phyloP scores from a whole-genome alignment of 2,113 vertebrate species.

The Nyctereutes procyonoides region DNA sequence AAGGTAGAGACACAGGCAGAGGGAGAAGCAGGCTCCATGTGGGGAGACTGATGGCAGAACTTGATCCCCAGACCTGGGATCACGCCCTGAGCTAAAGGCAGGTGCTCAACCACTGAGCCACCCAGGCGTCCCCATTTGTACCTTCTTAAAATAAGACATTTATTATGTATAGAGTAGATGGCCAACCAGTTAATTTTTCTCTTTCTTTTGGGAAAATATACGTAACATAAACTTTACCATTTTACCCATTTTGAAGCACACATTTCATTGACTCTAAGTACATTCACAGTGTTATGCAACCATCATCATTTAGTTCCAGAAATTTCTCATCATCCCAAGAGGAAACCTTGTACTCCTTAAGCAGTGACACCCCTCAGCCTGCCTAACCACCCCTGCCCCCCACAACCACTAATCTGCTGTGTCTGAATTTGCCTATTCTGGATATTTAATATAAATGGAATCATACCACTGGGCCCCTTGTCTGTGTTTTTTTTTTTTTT shows the following conservation, averaged over 20 bases:
- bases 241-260: not conserved
- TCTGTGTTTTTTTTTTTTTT: not conserved
- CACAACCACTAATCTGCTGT: not conserved
- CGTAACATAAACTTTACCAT: not conserved
- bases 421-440: not conserved
- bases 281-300: not conserved
- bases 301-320: not conserved
- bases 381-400: no score
- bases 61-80: no score
- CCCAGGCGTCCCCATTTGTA: no score
- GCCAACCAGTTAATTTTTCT: not conserved
- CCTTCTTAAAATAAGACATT: not conserved
- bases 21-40: no score
- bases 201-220: not conserved
- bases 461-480: not conserved
- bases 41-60: no score
- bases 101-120: no score
- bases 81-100: no score
- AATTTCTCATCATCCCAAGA: not conserved
- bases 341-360: not conserved
- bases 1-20: no score
- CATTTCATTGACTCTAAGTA: not conserved
- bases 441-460: not conserved
- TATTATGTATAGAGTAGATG: not conserved
- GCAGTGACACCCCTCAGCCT: not conserved